Conservation (phyloP, 2,888 invertebrate species). For the Oscheius sp. region DNA sequence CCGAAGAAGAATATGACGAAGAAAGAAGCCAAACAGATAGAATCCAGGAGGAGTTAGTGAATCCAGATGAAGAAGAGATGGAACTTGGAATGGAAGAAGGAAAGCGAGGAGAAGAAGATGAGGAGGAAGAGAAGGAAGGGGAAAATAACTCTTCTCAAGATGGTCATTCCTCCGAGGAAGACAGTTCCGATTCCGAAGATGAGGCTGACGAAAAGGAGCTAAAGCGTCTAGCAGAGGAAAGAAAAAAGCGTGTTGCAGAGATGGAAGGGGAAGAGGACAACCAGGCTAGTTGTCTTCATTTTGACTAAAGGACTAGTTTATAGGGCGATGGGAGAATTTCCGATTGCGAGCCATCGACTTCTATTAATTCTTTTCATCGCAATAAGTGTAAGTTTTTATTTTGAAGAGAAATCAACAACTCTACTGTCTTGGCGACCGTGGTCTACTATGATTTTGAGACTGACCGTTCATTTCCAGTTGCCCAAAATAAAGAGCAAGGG, state of each 20-base stretch:
- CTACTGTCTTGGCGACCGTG: too few relatives aligned
- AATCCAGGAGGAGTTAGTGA: not conserved
- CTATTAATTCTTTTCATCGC: too few relatives aligned
- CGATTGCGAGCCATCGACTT: too few relatives aligned
- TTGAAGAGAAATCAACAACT: too few relatives aligned
- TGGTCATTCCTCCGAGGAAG: not conserved
- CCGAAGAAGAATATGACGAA: not conserved
- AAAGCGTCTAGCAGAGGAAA: not conserved
- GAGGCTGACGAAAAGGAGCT: not conserved
- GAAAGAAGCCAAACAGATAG: not conserved
- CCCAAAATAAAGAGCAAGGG: not conserved
- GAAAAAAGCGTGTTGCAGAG: not conserved
- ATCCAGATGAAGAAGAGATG: conserved; percentile 15
- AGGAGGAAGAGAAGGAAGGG: not conserved
- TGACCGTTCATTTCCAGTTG: not conserved
- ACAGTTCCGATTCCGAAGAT: not conserved
- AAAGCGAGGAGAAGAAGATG: not conserved
- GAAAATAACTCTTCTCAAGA: conserved; percentile 12
- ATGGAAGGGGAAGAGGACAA: not conserved
- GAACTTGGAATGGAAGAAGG: not conserved
- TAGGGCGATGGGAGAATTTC: too few relatives aligned
- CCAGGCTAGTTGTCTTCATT: too few relatives aligned
- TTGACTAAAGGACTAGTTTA: too few relatives aligned
- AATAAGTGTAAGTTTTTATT: too few relatives aligned
- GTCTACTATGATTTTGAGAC: too few relatives aligned